Base-by-base conservation (phyloP, 2,888 invertebrate species). In the Leucania comma region DNA sequence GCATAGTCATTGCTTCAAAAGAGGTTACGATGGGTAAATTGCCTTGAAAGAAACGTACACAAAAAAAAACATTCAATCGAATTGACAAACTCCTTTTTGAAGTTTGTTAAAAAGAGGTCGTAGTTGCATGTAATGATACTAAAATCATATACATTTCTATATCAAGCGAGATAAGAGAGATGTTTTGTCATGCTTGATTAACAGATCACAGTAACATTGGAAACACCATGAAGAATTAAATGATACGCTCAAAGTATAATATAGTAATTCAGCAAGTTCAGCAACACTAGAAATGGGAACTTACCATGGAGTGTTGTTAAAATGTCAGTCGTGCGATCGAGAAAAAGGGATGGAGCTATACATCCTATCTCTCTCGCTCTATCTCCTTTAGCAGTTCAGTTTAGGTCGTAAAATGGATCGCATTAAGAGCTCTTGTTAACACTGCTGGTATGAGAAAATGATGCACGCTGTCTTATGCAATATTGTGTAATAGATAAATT, bases 1-100 rank as follows among this genome's bases (percentile, higher is more conserved):
- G 53, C 78, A 53, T 26, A 58, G 46, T 70, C 46, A 77, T 71
- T 75, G 48, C 62, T 54, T 12, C 22, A 12, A 26, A 53, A 71
- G 51, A 62, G 78, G 77, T 68, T 60, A 26, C 4, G 1, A 35
- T 48, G 48, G 32, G 77, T 59, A n/a, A 42, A 60, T 50, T 60
- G 2, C 14, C 12, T 42, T 26, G 6, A 14, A 48, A n/a, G 0
- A 54, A 29, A 51, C 32, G 26, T 51, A 24, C 22, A 14, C 6
- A 4, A 22, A 3, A 56, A 22, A 56, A 22, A 35, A 14, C 9
- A 14, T 6, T 3, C 22, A 35, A 2, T 56, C 22, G 6, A 56
- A 35, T 35, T 8, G 6, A 22, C 12, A 35, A 22, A 35, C n/a
- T 32, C 2, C 20, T 54, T 54, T 20, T 29, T 35, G 22, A 22